These are phyloP conservation scores for Toxotes chatareus DNA, from an alignment of 2,113 vertebrate species.

Conservation along the genomic window DNA sequence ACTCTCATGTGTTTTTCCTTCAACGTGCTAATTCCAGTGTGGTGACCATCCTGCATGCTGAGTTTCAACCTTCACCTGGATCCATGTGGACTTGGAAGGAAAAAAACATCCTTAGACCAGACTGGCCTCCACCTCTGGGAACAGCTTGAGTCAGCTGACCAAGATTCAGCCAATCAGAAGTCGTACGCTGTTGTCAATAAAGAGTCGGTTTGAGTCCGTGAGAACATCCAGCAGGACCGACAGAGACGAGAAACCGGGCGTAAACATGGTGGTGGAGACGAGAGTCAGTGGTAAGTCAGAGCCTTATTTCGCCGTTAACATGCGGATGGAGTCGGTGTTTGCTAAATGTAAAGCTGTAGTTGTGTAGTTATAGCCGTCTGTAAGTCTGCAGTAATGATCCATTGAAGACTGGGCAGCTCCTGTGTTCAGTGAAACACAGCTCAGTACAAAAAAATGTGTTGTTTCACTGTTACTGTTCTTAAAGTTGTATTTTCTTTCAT, in stretches of 20 bases:
- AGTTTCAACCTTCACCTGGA: constrained; percentile 63
- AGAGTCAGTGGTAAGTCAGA: constrained; percentile 41
- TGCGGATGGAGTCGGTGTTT: not conserved
- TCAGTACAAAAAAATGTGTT: not conserved
- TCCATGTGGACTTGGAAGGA: not conserved
- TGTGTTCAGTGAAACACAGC: not conserved
- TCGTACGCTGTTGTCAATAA: constrained; percentile 45
- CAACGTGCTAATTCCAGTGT: not conserved
- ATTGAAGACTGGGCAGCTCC: not conserved
- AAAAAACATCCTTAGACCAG: not conserved
- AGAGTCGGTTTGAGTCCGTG: not conserved
- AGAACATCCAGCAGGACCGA: no score
- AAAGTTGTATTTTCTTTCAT: not conserved
- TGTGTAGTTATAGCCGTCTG: not conserved
- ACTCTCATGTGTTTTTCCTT: not conserved
- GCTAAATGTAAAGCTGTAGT: not conserved
- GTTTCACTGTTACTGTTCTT: not conserved
- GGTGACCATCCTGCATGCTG: not conserved
- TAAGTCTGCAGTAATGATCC: no score
- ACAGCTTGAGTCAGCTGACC: constrained; percentile 66
- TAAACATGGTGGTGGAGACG: constrained; percentile 32
- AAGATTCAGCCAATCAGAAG: constrained; percentile 59
- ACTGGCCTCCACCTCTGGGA: not conserved
- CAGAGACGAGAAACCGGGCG: accelerated
- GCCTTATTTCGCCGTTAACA: accelerated